These are phyloP conservation scores for Agriopis leucophaearia DNA, from an alignment of 2,888 invertebrate species.

Conservation along the genomic window DNA sequence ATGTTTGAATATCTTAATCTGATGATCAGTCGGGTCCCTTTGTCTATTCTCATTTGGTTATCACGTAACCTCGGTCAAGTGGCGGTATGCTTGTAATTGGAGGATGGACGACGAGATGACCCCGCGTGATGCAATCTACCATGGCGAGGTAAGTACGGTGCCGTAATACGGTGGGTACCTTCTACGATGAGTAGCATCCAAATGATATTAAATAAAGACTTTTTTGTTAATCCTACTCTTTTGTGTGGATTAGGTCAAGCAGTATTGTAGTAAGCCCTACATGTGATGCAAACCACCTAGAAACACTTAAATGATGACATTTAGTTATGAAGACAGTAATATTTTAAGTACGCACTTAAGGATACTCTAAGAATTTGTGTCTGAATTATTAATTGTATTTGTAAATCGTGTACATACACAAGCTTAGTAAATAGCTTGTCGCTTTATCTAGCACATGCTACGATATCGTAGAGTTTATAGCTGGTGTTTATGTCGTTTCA, in stretches of 20 bases:
- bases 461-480: neutral
- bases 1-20: conserved; percentile 33
- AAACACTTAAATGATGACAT: conserved; percentile 4
- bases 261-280: conserved; percentile 3
- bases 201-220: conserved; percentile 8
- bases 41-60: conserved; percentile 50
- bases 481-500: neutral
- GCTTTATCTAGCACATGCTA: neutral
- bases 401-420: neutral
- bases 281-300: conserved; percentile 9
- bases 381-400: conserved; percentile 7
- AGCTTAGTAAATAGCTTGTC: neutral
- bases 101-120: conserved; percentile 54
- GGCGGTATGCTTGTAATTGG: conserved; percentile 48
- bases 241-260: conserved; percentile 15
- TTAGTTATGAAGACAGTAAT: neutral
- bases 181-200: neutral
- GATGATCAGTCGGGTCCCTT: conserved; percentile 43
- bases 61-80: conserved; percentile 56
- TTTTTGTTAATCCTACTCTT: conserved; percentile 20
- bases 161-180: conserved; percentile 19
- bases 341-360: neutral
- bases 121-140: conserved; percentile 49
- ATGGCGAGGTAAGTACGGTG: conserved; percentile 29
- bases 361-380: neutral